These are phyloP conservation scores for Cyprinodon diabolis DNA, from an alignment of 2,797 vertebrate genomes.

Conservation along the genomic window DNA sequence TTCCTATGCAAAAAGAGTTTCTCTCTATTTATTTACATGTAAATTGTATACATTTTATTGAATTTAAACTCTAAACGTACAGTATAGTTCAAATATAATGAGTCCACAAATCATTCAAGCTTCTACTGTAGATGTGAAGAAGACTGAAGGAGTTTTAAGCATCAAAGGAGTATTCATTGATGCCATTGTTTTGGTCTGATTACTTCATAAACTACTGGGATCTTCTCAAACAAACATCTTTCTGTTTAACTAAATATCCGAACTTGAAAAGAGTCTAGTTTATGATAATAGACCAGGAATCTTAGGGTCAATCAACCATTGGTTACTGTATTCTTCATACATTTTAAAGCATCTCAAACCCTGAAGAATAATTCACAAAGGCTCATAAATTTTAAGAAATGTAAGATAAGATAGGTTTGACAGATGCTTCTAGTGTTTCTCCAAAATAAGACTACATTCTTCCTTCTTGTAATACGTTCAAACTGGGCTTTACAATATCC, in stretches of 20 bases:
- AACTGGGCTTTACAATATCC: not conserved
- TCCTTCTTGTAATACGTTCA: not conserved
- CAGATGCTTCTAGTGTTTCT: not conserved
- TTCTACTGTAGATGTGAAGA: not conserved
- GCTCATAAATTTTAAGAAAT: not conserved
- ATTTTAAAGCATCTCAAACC: not conserved
- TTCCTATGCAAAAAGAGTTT: not conserved
- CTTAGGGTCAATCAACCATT: not conserved
- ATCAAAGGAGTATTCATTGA: not conserved
- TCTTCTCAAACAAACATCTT: not conserved
- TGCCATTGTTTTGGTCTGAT: not conserved
- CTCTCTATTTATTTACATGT: not conserved
- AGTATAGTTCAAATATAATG: no score
- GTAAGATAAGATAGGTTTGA: not conserved
- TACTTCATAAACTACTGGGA: not conserved
- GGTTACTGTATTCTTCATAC: not conserved
- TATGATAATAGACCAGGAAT: not conserved
- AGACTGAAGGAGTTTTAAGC: not conserved
- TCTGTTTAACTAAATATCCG: not conserved
- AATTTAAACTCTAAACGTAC: not conserved
- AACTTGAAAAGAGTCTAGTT: not conserved
- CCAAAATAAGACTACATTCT: not conserved
- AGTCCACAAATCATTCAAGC: not conserved
- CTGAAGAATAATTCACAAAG: not conserved
- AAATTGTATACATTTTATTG: not conserved